Conservation (phyloP, 92 coral and sea anemone species). For the Porites rus region DNA sequence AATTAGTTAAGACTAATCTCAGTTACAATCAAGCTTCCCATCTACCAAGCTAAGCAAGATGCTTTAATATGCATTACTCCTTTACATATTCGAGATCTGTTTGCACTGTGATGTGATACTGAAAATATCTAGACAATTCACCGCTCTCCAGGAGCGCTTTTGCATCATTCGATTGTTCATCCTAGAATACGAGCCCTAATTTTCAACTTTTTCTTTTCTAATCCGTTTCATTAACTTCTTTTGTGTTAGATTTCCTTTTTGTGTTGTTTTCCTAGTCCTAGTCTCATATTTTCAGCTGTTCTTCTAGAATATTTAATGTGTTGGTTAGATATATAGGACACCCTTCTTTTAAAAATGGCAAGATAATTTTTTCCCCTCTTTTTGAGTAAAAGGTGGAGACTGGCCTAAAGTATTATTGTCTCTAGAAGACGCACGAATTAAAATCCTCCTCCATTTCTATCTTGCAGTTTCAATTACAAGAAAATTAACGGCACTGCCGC, state of each 20-base stretch:
- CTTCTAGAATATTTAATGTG: no score
- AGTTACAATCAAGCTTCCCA: not conserved
- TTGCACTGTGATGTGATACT: not conserved
- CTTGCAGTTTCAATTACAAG: not conserved
- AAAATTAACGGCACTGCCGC: not conserved
- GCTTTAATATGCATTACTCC: constrained; percentile 6
- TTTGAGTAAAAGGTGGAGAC: no score
- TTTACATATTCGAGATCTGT: constrained; percentile 2
- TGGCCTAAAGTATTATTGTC: not conserved
- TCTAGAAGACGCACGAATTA: not conserved
- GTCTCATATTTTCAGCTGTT: no score
- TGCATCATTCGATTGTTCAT: not conserved
- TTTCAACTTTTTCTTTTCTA: no score
- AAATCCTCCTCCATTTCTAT: not conserved
- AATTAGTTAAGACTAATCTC: constrained; percentile 34
- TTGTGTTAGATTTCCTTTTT: no score
- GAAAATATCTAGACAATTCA: constrained; percentile 5
- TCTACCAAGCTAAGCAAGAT: constrained; percentile 6
- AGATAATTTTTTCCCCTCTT: no score
- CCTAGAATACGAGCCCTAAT: not conserved
- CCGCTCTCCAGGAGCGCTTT: not conserved
- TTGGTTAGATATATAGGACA: not conserved
- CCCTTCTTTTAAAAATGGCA: not conserved
- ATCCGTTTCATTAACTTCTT: no score
- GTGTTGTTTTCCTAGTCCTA: no score